Base-by-base conservation (phyloP, 2,113 vertebrate genomes). In the Pollachius pollachius region DNA sequence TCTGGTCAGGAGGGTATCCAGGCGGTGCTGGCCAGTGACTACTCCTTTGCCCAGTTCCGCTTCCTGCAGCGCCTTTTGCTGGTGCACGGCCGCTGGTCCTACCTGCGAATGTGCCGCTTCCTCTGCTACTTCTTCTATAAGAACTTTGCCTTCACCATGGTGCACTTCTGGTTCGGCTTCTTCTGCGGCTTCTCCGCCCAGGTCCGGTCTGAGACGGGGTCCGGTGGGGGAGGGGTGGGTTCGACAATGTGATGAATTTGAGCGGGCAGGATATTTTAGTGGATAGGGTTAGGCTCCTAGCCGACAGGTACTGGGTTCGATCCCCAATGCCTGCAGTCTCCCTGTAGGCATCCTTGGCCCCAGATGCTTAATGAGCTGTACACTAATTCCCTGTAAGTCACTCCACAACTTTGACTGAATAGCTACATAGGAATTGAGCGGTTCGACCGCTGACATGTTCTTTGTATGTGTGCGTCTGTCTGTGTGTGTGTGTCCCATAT, bases 71-170 rank as follows among this genome's bases (percentile, higher is more conserved):
- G 96, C 41, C 95, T 98, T 57, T 91, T 98, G 73, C 89, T 98
- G 87, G 96, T 98, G 67, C 97, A 98, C 0, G 97, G 97, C 0
- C 96, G 96, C 85, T 98, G 96, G 96, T 98, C 96, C 63, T 98
- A 98, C 88, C 90, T 98, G 21, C 94, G 97, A 72, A 97, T 98
- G 96, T 98, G 96, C 91, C 96, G 96, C 15, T 98, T 98, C 89
- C 96, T 98, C 78, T 97, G 95, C 82, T 98, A 98, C 75, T 98
- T 98, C 90, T 98, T 98, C 94, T 98, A 98, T 86, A 98, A 97
- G 93, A 98, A 98, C 85, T 98, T 98, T 0, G 96, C 96, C 75
- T 98, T 98, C 93, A 98, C 97, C 87, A 97, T 98, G 95, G 96
- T 98, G 90, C 97, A 98, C 87, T 98, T 98, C 91, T 98, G 96